Evolutionary conservation across 1,140 invertebrate species (phyloP).

Genomic region (Hermetia illucens): DNA sequence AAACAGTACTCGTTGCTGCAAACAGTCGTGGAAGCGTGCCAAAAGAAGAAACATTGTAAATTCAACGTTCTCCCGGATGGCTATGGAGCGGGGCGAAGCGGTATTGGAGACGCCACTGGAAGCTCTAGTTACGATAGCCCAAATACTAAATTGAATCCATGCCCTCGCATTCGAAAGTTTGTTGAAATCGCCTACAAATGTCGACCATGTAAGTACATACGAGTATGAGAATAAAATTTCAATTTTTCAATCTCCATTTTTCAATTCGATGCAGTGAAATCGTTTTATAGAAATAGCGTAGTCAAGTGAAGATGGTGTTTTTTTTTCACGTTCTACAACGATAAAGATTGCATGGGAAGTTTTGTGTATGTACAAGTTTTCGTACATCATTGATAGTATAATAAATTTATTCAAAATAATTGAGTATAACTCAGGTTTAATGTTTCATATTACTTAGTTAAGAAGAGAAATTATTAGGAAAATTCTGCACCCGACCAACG

Average conservation of each 20-base stretch:
- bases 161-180: constrained; percentile 71
- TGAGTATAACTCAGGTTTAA: no score
- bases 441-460: no score
- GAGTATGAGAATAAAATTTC: background rate
- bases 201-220: constrained; percentile 72
- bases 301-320: no score
- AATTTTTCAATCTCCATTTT: background rate
- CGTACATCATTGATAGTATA: no score
- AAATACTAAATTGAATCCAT: constrained; percentile 48
- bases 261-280: no score
- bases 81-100: constrained; percentile 43
- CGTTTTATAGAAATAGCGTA: no score
- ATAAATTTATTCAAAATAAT: no score
- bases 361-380: no score
- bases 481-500: no score
- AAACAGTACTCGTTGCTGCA: constrained; percentile 78
- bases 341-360: no score
- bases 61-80: constrained; percentile 67
- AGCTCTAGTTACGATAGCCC: constrained; percentile 23
- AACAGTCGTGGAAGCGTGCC: constrained; percentile 81
- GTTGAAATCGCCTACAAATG: constrained; percentile 90
- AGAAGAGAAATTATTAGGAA: no score
- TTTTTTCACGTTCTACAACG: no score
- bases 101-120: constrained; percentile 22
- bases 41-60: constrained; percentile 78